Percentiles rank a stretch among this genome's conserved stretches.
phyloP scores from a whole-genome alignment of 1,140 invertebrate genomes.

The Dufourea novaeangliae region DNA sequence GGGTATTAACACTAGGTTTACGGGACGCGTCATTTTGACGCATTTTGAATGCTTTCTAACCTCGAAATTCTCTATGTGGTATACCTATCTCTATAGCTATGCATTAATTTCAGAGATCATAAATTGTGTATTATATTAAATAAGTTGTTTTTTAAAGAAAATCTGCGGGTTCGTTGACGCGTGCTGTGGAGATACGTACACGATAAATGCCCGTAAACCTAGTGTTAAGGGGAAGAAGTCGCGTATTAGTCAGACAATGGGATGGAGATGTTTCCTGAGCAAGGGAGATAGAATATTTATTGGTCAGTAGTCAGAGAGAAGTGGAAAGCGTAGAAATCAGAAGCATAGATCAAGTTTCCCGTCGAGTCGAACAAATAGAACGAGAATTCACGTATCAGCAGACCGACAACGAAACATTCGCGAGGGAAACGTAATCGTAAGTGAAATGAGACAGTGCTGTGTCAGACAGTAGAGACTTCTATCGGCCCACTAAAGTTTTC shows the following conservation, averaged over 20 bases:
- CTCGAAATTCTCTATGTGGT: too few relatives aligned
- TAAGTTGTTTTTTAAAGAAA: too few relatives aligned
- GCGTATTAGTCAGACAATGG: neutral
- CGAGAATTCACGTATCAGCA: neutral
- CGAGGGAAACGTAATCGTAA: neutral
- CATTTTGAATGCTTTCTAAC: too few relatives aligned
- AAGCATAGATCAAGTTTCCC: neutral
- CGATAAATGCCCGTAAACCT: too few relatives aligned
- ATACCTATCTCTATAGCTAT: too few relatives aligned
- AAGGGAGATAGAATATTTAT: neutral
- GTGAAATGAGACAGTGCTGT: neutral
- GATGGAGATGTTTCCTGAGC: neutral
- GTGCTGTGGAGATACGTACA: too few relatives aligned
- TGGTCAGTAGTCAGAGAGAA: neutral
- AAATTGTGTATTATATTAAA: too few relatives aligned
- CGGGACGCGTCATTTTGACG: too few relatives aligned
- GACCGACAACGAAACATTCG: neutral
- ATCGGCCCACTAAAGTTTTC: neutral
- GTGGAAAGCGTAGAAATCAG: neutral
- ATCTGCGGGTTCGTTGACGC: too few relatives aligned
- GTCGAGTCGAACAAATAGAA: neutral
- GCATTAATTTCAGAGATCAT: too few relatives aligned
- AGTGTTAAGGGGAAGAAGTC: too few relatives aligned
- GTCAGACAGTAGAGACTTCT: constrained; percentile 4
- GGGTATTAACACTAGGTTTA: too few relatives aligned